Evolutionary conservation across 2,797 vertebrate species (phyloP).

Genomic region (Eleutherodactylus coqui): DNA sequence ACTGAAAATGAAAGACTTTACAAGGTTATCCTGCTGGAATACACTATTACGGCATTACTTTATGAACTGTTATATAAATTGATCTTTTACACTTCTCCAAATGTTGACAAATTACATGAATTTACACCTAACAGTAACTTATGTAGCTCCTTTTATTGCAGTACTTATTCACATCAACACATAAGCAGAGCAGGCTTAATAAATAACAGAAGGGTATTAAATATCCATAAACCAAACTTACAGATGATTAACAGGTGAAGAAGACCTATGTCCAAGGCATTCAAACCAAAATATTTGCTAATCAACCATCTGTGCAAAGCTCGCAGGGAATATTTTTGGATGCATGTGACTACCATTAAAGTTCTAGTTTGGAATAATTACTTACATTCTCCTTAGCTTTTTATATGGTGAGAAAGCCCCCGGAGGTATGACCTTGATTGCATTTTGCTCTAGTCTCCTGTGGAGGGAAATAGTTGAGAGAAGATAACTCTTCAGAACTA

Average conservation of each 20-base stretch:
- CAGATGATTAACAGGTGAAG: constrained; percentile 61
- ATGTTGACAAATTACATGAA: constrained; percentile 15
- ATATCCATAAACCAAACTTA: constrained; percentile 38
- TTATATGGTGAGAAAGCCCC: constrained; percentile 97
- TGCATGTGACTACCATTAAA: constrained; percentile 30
- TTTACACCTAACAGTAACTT: constrained; percentile 5
- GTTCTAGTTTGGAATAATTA: constrained; percentile 67
- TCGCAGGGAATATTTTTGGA: constrained; percentile 50
- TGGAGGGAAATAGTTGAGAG: constrained; percentile 76
- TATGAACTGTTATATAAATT: constrained; percentile 26
- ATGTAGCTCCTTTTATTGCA: not conserved
- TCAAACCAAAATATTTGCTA: constrained; percentile 53
- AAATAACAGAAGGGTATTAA: constrained; percentile 30
- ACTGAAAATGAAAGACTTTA: constrained; percentile 9
- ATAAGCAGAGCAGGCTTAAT: constrained; percentile 12
- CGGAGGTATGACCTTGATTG: constrained; percentile 95
- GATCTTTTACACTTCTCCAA: constrained; percentile 7
- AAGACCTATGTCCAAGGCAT: constrained; percentile 51
- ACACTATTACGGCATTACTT: constrained; percentile 4
- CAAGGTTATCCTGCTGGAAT: constrained; percentile 10
- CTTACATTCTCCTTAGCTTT: constrained; percentile 96
- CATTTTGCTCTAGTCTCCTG: constrained; percentile 97
- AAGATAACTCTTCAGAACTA: constrained; percentile 33
- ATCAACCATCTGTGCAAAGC: constrained; percentile 63
- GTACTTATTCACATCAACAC: not conserved